These are phyloP conservation scores for Oreochromis spilurus DNA, from an alignment of 2,113 vertebrate species.

Conservation along the genomic window DNA sequence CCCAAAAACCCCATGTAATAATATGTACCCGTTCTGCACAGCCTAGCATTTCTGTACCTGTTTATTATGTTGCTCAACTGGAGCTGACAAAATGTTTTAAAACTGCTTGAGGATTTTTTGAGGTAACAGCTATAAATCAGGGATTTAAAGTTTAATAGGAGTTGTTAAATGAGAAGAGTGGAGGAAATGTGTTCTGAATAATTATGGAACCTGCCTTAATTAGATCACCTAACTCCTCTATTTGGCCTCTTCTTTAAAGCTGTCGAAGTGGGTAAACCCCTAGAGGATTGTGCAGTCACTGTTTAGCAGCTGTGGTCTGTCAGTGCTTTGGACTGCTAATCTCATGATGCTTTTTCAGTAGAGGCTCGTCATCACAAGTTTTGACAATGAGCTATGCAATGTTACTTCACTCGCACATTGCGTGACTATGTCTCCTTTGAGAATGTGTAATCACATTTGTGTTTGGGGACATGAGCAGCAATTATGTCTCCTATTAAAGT, in stretches of 20 bases:
- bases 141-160: background rate
- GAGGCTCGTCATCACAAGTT: background rate
- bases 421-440: background rate
- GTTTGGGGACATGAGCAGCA: constrained; percentile 18
- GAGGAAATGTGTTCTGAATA: background rate
- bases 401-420: constrained; percentile 1
- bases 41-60: background rate
- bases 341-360: constrained; percentile 29
- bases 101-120: background rate
- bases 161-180: background rate
- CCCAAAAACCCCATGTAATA: background rate
- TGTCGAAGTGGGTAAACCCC: background rate
- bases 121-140: background rate
- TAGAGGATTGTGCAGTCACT: background rate
- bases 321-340: constrained; percentile 20
- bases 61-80: background rate
- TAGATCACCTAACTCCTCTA: constrained; percentile 29
- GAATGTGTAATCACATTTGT: constrained; percentile 2
- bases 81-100: background rate
- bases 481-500: constrained; percentile 24
- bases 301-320: constrained; percentile 40
- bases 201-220: constrained; percentile 37
- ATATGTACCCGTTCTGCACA: background rate
- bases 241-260: constrained; percentile 1
- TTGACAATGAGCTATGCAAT: background rate